Conservation (phyloP, 2,113 vertebrate species). For the Ictalurus furcatus region DNA sequence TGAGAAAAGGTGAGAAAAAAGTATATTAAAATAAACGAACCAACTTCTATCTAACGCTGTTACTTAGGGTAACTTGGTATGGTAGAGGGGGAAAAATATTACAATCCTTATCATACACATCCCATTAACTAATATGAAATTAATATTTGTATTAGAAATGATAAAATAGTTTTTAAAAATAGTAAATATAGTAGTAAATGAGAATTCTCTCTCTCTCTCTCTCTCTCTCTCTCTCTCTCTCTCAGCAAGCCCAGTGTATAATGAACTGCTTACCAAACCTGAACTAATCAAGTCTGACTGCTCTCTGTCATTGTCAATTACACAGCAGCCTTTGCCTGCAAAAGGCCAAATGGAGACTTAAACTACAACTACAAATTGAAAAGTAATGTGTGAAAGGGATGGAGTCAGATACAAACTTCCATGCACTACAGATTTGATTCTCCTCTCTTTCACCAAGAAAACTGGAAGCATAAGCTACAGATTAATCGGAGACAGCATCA, state of each 20-base stretch:
- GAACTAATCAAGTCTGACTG: constrained; percentile 79
- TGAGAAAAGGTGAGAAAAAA: neutral
- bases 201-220: constrained; percentile 50
- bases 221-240: constrained; percentile 48
- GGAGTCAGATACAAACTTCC: constrained; percentile 42
- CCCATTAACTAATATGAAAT: neutral
- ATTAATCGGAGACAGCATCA: constrained; percentile 29
- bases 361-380: constrained; percentile 71
- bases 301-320: constrained; percentile 80
- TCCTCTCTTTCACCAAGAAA: constrained; percentile 28
- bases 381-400: constrained; percentile 68
- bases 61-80: neutral
- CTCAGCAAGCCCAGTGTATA: constrained; percentile 62
- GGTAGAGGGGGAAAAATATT: neutral
- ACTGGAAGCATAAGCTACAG: constrained; percentile 21
- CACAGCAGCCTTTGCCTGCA: constrained; percentile 58
- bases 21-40: neutral
- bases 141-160: neutral
- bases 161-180: neutral
- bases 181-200: neutral
- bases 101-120: neutral
- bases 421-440: constrained; percentile 36
- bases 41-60: neutral
- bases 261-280: constrained; percentile 77
- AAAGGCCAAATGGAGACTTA: constrained; percentile 53